phyloP scores from a whole-genome alignment of 92 coral and sea anemone species.

The Phenganax stokvisi region DNA sequence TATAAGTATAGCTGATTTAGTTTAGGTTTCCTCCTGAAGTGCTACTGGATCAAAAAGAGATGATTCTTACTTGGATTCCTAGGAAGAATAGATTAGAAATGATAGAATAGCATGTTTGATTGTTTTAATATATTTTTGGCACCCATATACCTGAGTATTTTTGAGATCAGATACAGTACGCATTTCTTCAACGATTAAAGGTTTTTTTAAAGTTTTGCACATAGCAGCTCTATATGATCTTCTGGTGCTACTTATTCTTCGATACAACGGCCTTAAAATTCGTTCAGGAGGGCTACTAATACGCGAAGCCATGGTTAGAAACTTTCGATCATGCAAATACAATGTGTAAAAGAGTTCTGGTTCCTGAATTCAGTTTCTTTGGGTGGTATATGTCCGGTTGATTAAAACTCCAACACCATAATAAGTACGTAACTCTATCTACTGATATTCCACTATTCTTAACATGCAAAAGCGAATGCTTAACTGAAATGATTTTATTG shows the following conservation, averaged over 20 bases:
- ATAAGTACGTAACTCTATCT: too few relatives aligned
- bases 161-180: slow-evolving; percentile 55
- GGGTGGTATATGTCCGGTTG: too few relatives aligned
- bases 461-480: too few relatives aligned
- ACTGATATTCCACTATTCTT: too few relatives aligned
- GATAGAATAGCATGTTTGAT: not conserved
- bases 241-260: slow-evolving; percentile 50
- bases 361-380: too few relatives aligned
- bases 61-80: not conserved
- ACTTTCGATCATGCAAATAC: too few relatives aligned
- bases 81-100: not conserved
- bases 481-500: too few relatives aligned
- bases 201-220: slow-evolving; percentile 78
- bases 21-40: too few relatives aligned
- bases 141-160: slow-evolving; percentile 54
- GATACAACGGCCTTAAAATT: slow-evolving; percentile 64
- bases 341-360: too few relatives aligned
- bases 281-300: slow-evolving; percentile 69
- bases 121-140: not conserved
- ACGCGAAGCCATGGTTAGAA: slow-evolving; percentile 17
- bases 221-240: slow-evolving; percentile 82
- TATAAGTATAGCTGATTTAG: too few relatives aligned
- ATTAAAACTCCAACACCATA: too few relatives aligned
- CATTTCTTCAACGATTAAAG: slow-evolving; percentile 60
- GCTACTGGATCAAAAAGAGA: not conserved